phyloP scores from a whole-genome alignment of 2,113 vertebrate genomes.

The Odobenus rosmarus region DNA sequence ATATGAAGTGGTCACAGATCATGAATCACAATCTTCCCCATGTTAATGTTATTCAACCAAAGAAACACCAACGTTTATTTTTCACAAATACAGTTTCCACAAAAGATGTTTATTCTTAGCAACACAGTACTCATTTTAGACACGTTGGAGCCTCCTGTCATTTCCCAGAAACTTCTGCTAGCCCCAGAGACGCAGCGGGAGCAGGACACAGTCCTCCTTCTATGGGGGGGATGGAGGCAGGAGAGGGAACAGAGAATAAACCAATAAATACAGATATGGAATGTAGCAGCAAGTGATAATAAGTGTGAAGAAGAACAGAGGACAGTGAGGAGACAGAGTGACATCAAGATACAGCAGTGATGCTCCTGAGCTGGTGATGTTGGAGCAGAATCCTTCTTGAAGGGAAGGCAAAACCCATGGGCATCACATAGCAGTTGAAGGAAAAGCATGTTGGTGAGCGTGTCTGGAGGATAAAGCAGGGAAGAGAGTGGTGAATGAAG shows the following conservation, averaged over 20 bases:
- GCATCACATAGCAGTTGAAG: background rate
- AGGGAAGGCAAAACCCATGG: background rate
- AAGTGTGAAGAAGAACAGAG: background rate
- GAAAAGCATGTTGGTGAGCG: fast-evolving
- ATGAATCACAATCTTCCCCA: background rate
- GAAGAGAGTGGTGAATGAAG: background rate
- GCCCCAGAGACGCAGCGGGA: too few species aligned
- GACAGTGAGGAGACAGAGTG: background rate
- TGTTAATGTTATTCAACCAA: background rate
- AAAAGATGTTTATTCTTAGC: background rate
- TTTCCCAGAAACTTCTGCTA: background rate
- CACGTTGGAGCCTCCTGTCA: background rate
- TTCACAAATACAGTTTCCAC: background rate
- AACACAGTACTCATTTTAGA: background rate
- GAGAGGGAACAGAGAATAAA: fast-evolving
- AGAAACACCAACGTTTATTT: background rate
- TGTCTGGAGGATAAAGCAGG: too few species aligned
- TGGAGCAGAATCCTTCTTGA: background rate
- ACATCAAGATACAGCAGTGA: too few species aligned
- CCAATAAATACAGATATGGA: fast-evolving
- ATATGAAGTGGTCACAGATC: background rate
- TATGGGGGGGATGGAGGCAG: background rate
- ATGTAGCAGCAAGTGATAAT: fast-evolving
- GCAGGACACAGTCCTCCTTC: background rate
- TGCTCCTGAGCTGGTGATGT: background rate